These are phyloP conservation scores for Lepidurus apus DNA, from an alignment of 1,140 invertebrate genomes.

Conservation along the genomic window DNA sequence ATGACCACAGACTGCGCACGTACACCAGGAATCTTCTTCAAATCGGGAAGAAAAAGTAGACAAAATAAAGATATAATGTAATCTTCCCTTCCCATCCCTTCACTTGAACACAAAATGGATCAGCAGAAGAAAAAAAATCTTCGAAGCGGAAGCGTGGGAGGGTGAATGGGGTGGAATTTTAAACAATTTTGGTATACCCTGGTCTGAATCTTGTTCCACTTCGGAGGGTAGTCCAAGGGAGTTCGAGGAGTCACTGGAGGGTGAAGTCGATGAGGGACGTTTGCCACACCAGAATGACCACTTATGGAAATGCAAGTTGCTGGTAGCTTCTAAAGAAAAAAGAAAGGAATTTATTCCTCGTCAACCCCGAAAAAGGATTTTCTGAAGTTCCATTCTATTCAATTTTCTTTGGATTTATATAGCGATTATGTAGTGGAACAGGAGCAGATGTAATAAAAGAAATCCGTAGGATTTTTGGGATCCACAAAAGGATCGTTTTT, in stretches of 20 bases:
- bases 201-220: neutral
- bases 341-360: neutral
- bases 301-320: conserved; percentile 15
- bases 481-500: too few relatives aligned
- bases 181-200: neutral
- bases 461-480: too few relatives aligned
- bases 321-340: neutral
- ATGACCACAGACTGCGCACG: conserved; percentile 17
- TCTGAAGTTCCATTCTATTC: too few relatives aligned
- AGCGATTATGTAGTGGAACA: too few relatives aligned
- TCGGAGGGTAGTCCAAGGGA: neutral
- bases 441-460: too few relatives aligned
- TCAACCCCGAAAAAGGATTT: too few relatives aligned
- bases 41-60: neutral
- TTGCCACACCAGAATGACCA: conserved; percentile 5
- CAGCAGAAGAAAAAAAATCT: neutral
- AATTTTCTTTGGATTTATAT: too few relatives aligned
- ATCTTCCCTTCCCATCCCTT: neutral
- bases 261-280: neutral
- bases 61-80: neutral
- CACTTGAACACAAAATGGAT: neutral
- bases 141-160: neutral
- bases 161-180: neutral
- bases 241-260: neutral
- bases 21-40: neutral